Conservation (phyloP, 2,113 vertebrate species). For the Podarcis raffonei region DNA sequence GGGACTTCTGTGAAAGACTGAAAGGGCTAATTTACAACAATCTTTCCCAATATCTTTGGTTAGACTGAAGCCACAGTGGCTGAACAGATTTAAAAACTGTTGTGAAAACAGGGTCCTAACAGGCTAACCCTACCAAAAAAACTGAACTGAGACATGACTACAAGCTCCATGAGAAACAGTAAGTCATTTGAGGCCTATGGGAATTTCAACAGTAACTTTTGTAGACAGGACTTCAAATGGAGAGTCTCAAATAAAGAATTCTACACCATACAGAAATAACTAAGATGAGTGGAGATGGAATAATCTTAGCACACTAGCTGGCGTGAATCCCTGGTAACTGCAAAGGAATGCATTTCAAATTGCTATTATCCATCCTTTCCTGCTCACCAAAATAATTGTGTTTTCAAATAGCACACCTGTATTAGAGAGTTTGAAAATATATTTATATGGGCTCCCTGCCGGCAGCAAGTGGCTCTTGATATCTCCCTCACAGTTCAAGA, state of each 20-base stretch:
- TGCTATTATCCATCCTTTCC: neutral
- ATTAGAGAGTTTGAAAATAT: neutral
- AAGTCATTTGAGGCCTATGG: neutral
- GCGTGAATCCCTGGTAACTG: neutral
- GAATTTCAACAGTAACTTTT: neutral
- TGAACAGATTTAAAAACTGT: neutral
- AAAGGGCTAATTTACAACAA: neutral
- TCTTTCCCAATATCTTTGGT: neutral
- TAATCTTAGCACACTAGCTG: neutral
- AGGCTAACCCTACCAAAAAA: neutral
- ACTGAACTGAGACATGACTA: neutral
- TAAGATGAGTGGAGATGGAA: neutral
- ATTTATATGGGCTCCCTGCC: constrained; percentile 3
- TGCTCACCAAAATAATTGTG: constrained; percentile 1
- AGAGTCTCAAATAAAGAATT: neutral
- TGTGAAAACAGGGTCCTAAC: neutral
- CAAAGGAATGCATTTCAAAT: constrained; percentile 7
- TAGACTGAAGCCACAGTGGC: neutral
- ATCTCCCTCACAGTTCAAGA: constrained; percentile 10
- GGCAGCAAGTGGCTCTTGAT: constrained; percentile 1
- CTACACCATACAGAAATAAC: neutral
- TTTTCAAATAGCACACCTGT: constrained; percentile 9
- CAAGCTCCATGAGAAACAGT: neutral
- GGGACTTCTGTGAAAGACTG: neutral
- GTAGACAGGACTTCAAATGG: neutral